Base-by-base conservation (phyloP, 2,888 invertebrate species). In the Polia nebulosa region DNA sequence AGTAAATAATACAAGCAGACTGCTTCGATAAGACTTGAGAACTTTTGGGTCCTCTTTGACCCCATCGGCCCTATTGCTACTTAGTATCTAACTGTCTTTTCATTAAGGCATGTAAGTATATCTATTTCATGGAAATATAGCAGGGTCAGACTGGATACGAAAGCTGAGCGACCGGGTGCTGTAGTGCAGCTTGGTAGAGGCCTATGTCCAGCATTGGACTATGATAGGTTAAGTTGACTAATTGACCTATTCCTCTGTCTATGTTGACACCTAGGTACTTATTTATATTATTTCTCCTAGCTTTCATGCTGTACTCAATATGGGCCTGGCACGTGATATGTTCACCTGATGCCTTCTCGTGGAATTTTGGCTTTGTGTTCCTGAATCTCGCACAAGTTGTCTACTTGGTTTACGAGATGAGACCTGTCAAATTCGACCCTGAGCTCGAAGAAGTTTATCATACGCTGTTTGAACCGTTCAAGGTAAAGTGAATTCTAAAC, bases 311-410 rank as follows among this genome's bases (percentile, higher is more conserved):
- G 76, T 97, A 98, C 90, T 97, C 98, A 1, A 97, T 97, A 64
- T 98, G 98, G 98, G 97, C 98, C n/a, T 98, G 98, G 98, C 98
- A 98, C 86, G 97, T 98, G 29, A 97, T 98, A 72, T 98, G 98
- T 87, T 97, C 98, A 1, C 98, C 98, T 0, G 98, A 98, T 87
- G 97, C 98, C 8, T 98, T 98, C 91, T 97, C 98, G 0, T 98
- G 98, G 98, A 98, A 98, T 91, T 98, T 98, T 87, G 97, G 97
- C 69, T 98, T 98, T 92, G 97, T 98, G 87, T 94, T 98, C 75
- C 95, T 98, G 85, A 98, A 98, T 89, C 96, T 98, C 80, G 97
- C 97, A 0, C 98, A 98, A 92, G 96, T 98, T 22, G 97, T 98
- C 55, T 97, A 98, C 88, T 96, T 98, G 69, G 96, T 98, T 49